These are phyloP conservation scores for Tipula helvola DNA, from an alignment of 2,888 invertebrate genomes.

Conservation along the genomic window DNA sequence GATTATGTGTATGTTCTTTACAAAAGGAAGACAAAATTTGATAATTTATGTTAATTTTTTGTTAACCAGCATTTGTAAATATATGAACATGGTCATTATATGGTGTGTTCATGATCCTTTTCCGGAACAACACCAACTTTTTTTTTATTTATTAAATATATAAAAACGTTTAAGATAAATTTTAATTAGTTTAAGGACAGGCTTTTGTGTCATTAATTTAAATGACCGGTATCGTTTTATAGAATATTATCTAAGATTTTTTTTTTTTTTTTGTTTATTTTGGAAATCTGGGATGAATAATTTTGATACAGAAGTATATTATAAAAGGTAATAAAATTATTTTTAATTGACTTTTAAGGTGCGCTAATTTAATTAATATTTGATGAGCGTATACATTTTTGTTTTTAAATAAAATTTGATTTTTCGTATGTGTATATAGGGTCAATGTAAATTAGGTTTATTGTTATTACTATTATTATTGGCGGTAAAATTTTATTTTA, in stretches of 20 bases:
- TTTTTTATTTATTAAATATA: background rate
- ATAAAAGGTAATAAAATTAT: background rate
- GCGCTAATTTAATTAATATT: background rate
- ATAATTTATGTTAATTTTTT: background rate
- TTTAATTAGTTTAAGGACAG: background rate
- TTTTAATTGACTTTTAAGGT: slow-evolving; percentile 4
- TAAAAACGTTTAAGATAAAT: background rate
- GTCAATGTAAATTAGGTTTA: background rate
- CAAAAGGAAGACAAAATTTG: background rate
- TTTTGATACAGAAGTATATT: background rate
- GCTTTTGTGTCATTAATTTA: background rate
- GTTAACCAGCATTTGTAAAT: background rate
- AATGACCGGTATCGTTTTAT: background rate
- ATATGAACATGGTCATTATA: background rate
- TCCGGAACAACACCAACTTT: background rate
- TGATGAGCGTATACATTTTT: background rate
- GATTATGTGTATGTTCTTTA: background rate
- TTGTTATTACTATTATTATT: background rate
- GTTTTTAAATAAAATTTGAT: background rate
- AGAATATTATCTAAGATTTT: background rate
- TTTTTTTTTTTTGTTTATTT: background rate
- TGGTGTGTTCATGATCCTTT: background rate
- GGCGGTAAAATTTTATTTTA: background rate
- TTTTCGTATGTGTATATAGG: background rate
- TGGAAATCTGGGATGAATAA: background rate